Conservation (phyloP, 2,888 invertebrate species). For the Rhaphigaster nebulosa region DNA sequence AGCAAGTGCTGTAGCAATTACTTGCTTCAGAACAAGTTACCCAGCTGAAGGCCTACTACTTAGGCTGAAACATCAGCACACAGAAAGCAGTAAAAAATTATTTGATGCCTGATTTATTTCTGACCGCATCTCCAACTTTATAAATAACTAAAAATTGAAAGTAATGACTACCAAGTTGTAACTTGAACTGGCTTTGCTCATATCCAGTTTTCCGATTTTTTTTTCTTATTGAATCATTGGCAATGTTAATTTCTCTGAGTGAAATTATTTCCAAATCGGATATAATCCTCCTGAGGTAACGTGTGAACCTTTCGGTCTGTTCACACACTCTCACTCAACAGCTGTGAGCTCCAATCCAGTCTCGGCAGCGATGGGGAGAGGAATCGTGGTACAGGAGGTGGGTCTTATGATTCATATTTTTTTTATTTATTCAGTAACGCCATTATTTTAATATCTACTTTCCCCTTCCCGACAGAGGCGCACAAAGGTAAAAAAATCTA, state of each 20-base stretch:
- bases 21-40: no score
- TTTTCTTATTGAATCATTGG: background rate
- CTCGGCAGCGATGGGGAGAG: background rate
- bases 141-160: background rate
- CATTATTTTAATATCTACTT: no score
- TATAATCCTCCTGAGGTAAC: background rate
- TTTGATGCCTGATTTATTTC: background rate
- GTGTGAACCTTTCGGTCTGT: background rate
- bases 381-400: background rate
- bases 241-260: background rate
- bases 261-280: background rate
- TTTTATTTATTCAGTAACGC: no score
- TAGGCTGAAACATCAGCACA: background rate
- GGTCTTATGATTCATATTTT: background rate
- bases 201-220: background rate
- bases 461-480: no score
- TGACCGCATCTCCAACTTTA: background rate
- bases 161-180: background rate
- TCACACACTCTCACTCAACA: conserved; percentile 41
- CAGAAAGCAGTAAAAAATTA: background rate
- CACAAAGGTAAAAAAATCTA: no score
- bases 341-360: background rate
- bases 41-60: no score
- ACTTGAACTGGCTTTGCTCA: background rate
- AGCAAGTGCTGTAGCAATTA: no score